A percentile compares a stretch with the other conserved stretches of the same genome.
Conservation (phyloP, 2,797 vertebrate species). For the Neosilurus hyrtlii region DNA sequence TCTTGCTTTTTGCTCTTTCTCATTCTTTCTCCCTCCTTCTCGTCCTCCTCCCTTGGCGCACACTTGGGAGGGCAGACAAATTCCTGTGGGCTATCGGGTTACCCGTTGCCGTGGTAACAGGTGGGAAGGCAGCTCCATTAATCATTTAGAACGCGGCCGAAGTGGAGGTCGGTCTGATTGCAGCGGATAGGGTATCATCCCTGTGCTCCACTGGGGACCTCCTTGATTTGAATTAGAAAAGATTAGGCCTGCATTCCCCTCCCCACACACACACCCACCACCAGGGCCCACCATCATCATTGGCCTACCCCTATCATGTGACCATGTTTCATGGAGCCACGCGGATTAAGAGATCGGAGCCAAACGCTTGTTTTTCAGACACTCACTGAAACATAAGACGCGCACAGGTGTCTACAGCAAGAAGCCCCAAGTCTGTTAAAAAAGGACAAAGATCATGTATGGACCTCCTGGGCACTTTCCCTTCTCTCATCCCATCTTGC, state of each 20-base stretch:
- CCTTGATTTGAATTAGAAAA: conserved; percentile 96
- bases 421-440: conserved; percentile 53
- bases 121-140: conserved; percentile 99
- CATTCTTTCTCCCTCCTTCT: conserved; percentile 36
- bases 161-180: conserved; percentile 99
- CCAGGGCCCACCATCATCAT: conserved; percentile 87
- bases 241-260: conserved; percentile 75
- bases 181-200: conserved; percentile 99
- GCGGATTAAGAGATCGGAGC: conserved; percentile 99
- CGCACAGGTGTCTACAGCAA: conserved; percentile 94
- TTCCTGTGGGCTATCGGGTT: conserved; percentile 95
- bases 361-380: conserved; percentile 97
- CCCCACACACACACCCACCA: conserved; percentile 69
- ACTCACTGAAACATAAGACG: conserved; percentile 91
- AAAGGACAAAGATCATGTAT: conserved; percentile 69
- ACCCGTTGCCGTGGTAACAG: conserved; percentile 96
- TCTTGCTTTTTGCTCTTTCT: conserved; percentile 13
- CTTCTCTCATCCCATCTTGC: conserved; percentile 25
- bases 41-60: conserved; percentile 51
- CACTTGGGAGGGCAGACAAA: conserved; percentile 84
- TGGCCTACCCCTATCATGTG: conserved; percentile 87
- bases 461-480: conserved; percentile 47
- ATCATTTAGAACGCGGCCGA: conserved; percentile 98
- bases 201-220: conserved; percentile 82
- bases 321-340: conserved; percentile 94